Base-by-base conservation (phyloP, 2,888 invertebrate genomes). In the Schizotus pectinicornis region DNA sequence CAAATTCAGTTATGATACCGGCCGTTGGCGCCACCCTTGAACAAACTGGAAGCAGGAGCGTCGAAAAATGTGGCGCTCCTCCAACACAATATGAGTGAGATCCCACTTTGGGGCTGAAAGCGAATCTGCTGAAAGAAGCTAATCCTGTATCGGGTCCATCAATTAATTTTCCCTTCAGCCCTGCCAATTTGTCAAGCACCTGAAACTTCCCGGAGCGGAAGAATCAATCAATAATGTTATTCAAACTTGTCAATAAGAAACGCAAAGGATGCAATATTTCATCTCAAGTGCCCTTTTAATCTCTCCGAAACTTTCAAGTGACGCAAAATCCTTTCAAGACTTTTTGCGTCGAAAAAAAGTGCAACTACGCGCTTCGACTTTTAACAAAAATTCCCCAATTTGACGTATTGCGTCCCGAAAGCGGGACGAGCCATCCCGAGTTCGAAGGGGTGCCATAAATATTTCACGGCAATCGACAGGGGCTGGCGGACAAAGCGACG, bases 391-490 rank as follows among this genome's bases (percentile, higher is more conserved):
- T 12, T 41, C 39, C 12, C 31, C 34, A 34, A 46, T 34, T 37
- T 9, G 65, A 61, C 67, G 53, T 52, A 50, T 51, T 46, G 37
- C 37, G 30, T 14, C 65, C 64, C 70, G 65, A 70, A 70, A 72
- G 67, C 67, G 65, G 67, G 71, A 72, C 71, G 69, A 70, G 72
- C 70, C 70, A 67, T 68, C 63, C 60, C 59, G 63, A 63, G 62
- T 64, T 65, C 60, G 61, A 56, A 51, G 62, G 58, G 66, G 63
- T 66, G 61, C 68, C 69, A 76, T 78, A 77, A 78, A 78, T 78
- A 77, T 77, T 76, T 77, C 73, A 76, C 64, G 67, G 67, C 70
- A 74, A 76, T 78, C 77, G 77, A 76, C 77, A 74, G 71, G 70
- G 72, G 70, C 70, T 14, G 67, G 61, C 67, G 74, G 74, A 78